These are phyloP conservation scores for Stenodera caucasica DNA, from an alignment of 2,888 invertebrate species.

Conservation along the genomic window DNA sequence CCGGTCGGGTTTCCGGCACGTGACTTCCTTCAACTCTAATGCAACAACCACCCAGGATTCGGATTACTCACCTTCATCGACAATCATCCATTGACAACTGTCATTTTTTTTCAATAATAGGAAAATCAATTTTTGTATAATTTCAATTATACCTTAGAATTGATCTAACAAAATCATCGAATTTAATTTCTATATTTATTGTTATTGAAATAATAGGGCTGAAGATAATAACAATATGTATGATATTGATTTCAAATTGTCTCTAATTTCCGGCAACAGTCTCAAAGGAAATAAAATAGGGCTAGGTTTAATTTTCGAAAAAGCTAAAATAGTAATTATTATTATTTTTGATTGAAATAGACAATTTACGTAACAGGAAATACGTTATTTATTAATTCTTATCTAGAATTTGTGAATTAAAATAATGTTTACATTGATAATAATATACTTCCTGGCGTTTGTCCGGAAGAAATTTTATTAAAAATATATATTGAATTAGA, in stretches of 20 bases:
- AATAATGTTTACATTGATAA: conserved; percentile 13
- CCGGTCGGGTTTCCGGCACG: conserved; percentile 41
- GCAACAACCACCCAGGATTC: conserved; percentile 35
- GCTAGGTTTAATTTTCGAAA: not conserved
- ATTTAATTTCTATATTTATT: conserved; percentile 19
- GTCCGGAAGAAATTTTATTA: not conserved
- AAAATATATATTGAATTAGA: too few species aligned
- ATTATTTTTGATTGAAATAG: not conserved
- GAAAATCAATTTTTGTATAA: conserved; percentile 17
- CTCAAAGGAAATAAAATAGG: conserved; percentile 39
- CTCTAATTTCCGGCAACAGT: conserved; percentile 40
- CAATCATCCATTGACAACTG: not conserved
- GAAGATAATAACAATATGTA: conserved; percentile 9
- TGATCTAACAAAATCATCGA: too few species aligned
- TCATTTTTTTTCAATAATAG: conserved; percentile 8
- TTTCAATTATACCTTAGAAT: conserved; percentile 14
- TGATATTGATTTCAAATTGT: conserved; percentile 38
- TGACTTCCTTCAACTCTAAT: conserved; percentile 40
- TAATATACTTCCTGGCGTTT: conserved; percentile 13
- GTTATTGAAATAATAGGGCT: not conserved
- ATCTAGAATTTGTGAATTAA: conserved; percentile 10
- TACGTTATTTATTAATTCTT: conserved; percentile 5
- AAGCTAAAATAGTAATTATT: conserved; percentile 31
- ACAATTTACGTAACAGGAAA: not conserved
- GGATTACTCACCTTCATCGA: conserved; percentile 29